These are phyloP conservation scores for Meloidogyne floridensis DNA, from an alignment of 1,140 invertebrate species.

Conservation along the genomic window DNA sequence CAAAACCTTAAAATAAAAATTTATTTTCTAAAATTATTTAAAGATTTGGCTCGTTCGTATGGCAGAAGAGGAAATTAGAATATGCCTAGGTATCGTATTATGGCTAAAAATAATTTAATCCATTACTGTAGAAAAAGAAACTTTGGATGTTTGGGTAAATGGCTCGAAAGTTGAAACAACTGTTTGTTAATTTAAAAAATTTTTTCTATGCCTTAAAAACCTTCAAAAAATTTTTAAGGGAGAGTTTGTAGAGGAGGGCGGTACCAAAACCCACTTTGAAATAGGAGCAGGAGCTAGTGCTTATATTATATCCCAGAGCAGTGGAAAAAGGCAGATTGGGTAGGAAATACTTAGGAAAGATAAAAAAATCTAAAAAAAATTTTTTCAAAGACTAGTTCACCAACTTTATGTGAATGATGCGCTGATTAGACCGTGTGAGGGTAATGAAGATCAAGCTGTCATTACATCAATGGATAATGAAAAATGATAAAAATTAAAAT, in stretches of 20 bases:
- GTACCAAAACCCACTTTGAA: constrained; percentile 79
- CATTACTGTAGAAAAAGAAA: constrained; percentile 75
- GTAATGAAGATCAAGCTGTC: too few relatives aligned
- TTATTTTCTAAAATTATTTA: constrained; percentile 52
- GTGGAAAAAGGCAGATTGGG: constrained; percentile 66
- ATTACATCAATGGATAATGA: too few relatives aligned
- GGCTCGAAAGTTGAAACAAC: constrained; percentile 74
- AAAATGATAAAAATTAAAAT: too few relatives aligned
- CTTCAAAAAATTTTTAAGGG: constrained; percentile 70
- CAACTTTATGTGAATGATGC: constrained; percentile 66
- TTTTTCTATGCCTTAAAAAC: too few relatives aligned
- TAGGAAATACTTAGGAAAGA: background rate
- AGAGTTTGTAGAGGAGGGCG: constrained; percentile 79
- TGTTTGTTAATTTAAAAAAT: constrained; percentile 66
- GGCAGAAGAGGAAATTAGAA: constrained; percentile 68
- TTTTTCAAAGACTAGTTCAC: constrained; percentile 62
- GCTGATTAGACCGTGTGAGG: too few relatives aligned
- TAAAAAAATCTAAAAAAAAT: background rate
- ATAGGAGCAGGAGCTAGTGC: constrained; percentile 66
- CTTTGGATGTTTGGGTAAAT: constrained; percentile 78
- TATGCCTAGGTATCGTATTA: constrained; percentile 73
- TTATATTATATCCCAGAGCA: constrained; percentile 72
- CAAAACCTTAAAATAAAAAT: too few relatives aligned
- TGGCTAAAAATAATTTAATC: background rate
- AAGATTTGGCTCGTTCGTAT: constrained; percentile 72